These are phyloP conservation scores for Eubucco bourcierii DNA, from an alignment of 2,113 vertebrate genomes.

Conservation along the genomic window DNA sequence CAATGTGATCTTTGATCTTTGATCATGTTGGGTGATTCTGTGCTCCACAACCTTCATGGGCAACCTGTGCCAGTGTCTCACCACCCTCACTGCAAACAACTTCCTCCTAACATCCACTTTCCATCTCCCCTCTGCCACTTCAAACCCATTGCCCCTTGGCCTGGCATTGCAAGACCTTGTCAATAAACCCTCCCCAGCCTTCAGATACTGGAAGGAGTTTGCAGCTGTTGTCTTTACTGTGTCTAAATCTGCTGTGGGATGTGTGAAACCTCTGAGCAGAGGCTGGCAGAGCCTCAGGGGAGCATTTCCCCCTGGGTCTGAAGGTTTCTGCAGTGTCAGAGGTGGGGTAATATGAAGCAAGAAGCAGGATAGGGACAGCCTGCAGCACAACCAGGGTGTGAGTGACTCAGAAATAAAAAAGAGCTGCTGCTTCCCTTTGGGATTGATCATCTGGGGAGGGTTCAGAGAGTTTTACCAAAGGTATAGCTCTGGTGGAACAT, in stretches of 20 bases:
- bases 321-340: not conserved
- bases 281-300: too few species aligned
- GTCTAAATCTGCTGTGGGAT: fast-evolving
- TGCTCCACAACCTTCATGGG: too few species aligned
- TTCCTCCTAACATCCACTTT: too few species aligned
- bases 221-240: fast-evolving
- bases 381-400: fast-evolving
- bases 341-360: not conserved
- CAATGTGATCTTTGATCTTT: too few species aligned
- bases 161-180: too few species aligned
- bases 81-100: too few species aligned
- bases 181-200: too few species aligned
- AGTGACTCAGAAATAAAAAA: not conserved
- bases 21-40: too few species aligned
- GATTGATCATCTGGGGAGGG: fast-evolving
- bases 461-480: not conserved
- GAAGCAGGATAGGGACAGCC: not conserved
- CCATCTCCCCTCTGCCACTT: too few species aligned
- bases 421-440: not conserved
- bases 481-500: fast-evolving
- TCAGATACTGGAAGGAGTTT: too few species aligned
- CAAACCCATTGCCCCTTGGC: too few species aligned
- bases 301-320: fast-evolving
- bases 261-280: not conserved
- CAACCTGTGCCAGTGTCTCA: too few species aligned